Evolutionary conservation across 2,888 invertebrate species (phyloP).

Genomic region (Drosophila rubida): DNA sequence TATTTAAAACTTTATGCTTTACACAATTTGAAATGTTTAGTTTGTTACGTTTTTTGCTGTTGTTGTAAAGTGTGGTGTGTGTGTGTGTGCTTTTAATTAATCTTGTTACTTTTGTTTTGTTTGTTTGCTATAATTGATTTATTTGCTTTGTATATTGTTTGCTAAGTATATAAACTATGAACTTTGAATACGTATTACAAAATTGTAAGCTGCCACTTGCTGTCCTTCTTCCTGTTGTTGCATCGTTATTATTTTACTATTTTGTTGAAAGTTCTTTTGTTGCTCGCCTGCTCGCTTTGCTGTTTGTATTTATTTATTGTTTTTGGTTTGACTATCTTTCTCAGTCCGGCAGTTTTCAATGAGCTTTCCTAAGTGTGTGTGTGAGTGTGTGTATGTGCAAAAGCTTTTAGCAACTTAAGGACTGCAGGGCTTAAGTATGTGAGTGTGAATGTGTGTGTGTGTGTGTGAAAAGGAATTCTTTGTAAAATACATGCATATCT

Average conservation of each 20-base stretch:
- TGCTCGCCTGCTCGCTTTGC: not conserved
- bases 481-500: slow-evolving; percentile 54
- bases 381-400: slow-evolving; percentile 8
- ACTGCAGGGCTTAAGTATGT: slow-evolving; percentile 7
- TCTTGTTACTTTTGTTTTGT: slow-evolving; percentile 21
- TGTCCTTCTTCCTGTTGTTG: slow-evolving; percentile 27
- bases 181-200: slow-evolving; percentile 58
- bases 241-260: slow-evolving; percentile 12
- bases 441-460: not conserved
- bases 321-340: slow-evolving; percentile 47
- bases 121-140: slow-evolving; percentile 43
- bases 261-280: slow-evolving; percentile 11
- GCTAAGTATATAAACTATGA: slow-evolving; percentile 59
- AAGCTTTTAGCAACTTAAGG: slow-evolving; percentile 34
- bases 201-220: slow-evolving; percentile 52
- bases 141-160: slow-evolving; percentile 40
- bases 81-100: slow-evolving; percentile 34
- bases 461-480: slow-evolving; percentile 19
- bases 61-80: slow-evolving; percentile 3
- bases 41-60: slow-evolving; percentile 8
- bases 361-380: slow-evolving; percentile 19
- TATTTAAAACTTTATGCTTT: slow-evolving; percentile 54
- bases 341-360: slow-evolving; percentile 58
- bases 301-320: not conserved
- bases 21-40: slow-evolving; percentile 45